Evolutionary conservation across 2,888 invertebrate species (phyloP).

Genomic region (Conus canariensis): DNA sequence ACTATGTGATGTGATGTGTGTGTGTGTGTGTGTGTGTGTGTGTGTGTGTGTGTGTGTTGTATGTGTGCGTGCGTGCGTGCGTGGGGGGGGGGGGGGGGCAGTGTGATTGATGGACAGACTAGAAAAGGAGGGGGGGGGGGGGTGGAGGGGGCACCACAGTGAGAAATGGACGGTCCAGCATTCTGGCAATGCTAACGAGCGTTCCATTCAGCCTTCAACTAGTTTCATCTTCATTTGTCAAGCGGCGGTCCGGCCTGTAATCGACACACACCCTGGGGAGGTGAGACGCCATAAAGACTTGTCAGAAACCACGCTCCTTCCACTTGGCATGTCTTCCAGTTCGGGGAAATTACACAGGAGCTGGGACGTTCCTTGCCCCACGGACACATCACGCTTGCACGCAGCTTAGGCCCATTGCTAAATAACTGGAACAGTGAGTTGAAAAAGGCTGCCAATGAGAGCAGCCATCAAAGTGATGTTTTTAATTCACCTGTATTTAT

Average conservation of each 20-base stretch:
- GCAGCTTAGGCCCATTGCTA: neutral
- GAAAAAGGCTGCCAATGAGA: neutral
- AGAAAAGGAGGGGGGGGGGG: neutral
- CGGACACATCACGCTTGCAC: neutral
- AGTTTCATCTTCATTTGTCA: conserved; percentile 17
- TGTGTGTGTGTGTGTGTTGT: too few species aligned
- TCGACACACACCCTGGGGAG: neutral
- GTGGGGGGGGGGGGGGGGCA: too few species aligned
- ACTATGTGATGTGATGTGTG: too few species aligned
- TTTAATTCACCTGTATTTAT: neutral
- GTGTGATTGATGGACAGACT: too few species aligned
- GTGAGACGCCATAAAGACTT: neutral
- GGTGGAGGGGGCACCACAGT: neutral
- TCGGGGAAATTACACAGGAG: neutral
- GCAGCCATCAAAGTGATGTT: conserved; percentile 20
- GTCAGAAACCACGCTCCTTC: neutral
- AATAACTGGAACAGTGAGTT: neutral
- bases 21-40: too few species aligned
- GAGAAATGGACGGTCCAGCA: neutral
- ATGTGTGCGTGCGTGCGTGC: too few species aligned
- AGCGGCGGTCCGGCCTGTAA: neutral
- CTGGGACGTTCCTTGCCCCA: neutral
- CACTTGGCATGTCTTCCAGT: neutral
- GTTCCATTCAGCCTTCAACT: conserved; percentile 1
- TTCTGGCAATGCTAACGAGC: neutral